Percentiles rank a stretch among this genome's conserved stretches.
These are phyloP conservation scores for Mugil cephalus DNA, from an alignment of 2,113 vertebrate genomes.

Conservation along the genomic window DNA sequence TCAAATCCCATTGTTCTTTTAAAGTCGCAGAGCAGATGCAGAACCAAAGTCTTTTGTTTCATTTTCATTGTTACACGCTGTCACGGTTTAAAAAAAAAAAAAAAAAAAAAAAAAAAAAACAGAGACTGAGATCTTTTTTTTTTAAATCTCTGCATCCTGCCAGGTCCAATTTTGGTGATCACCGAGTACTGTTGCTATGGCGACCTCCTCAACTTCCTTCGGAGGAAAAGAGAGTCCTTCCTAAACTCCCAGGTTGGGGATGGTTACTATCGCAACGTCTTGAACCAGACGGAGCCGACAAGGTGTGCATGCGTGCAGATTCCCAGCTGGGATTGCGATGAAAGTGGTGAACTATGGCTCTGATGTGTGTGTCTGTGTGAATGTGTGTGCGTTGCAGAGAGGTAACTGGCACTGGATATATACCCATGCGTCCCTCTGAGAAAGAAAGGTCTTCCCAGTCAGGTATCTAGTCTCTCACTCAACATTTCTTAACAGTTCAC, in stretches of 20 bases:
- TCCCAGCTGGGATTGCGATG: neutral
- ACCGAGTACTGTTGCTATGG: constrained; percentile 99
- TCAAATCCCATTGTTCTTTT: neutral
- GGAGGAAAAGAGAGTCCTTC: constrained; percentile 93
- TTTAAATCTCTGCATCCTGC: constrained; percentile 45
- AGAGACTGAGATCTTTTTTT: constrained; percentile 12
- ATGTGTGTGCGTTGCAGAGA: constrained; percentile 79
- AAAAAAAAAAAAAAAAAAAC: neutral
- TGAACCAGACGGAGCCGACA: constrained; percentile 64
- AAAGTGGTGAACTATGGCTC: neutral
- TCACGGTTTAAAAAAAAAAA: constrained; percentile 25
- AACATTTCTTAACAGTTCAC: neutral
- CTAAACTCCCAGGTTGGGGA: constrained; percentile 91
- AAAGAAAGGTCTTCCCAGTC: constrained; percentile 78
- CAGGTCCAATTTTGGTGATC: constrained; percentile 97
- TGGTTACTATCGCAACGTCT: constrained; percentile 91
- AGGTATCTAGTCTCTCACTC: constrained; percentile 63
- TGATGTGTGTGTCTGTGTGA: constrained; percentile 19
- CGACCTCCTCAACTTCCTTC: constrained; percentile 98
- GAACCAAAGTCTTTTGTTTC: constrained; percentile 13
- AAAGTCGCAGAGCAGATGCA: constrained; percentile 8
- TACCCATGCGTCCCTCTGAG: constrained; percentile 94
- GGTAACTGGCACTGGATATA: constrained; percentile 86
- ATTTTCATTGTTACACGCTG: constrained; percentile 17
- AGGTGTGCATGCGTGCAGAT: constrained; percentile 62